phyloP scores from a whole-genome alignment of 30 jellyfish, hydroid and myxozoan genomes.

The Turritopsis dohrnii region DNA sequence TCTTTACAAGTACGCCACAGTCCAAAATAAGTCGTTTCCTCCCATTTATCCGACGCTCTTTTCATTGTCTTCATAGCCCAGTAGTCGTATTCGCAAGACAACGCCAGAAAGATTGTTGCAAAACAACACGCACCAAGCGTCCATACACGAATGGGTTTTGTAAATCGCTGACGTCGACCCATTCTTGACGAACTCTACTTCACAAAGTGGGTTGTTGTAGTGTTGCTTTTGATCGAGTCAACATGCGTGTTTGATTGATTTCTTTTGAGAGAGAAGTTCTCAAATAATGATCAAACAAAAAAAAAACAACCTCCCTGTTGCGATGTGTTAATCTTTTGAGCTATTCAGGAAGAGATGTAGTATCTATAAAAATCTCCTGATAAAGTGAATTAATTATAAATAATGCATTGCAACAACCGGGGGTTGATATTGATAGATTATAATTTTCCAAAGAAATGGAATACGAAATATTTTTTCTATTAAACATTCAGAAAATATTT shows the following conservation, averaged over 20 bases:
- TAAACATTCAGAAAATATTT: background rate
- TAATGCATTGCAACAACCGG: background rate
- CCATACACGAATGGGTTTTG: constrained; percentile 5
- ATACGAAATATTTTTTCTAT: too few species aligned
- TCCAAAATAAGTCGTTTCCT: constrained; percentile 3
- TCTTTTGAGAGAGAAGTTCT: too few species aligned
- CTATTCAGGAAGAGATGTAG: background rate
- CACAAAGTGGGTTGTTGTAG: too few species aligned
- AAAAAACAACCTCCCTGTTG: background rate
- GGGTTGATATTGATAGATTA: background rate
- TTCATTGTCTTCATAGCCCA: constrained; percentile 9
- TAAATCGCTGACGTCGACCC: background rate
- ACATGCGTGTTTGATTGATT: too few species aligned
- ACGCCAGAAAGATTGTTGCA: constrained; percentile 9
- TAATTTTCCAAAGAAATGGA: too few species aligned
- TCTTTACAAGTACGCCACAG: background rate
- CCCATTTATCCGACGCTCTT: background rate
- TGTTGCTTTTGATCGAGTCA: too few species aligned
- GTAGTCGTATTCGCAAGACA: constrained; percentile 9
- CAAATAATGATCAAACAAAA: too few species aligned
- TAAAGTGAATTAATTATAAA: too few species aligned
- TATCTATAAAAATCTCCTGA: background rate
- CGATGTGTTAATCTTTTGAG: background rate
- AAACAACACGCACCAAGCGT: constrained; percentile 4
- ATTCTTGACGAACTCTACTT: background rate